Base-by-base conservation (phyloP, 1,140 invertebrate species). In the Homalodisca vitripennis region DNA sequence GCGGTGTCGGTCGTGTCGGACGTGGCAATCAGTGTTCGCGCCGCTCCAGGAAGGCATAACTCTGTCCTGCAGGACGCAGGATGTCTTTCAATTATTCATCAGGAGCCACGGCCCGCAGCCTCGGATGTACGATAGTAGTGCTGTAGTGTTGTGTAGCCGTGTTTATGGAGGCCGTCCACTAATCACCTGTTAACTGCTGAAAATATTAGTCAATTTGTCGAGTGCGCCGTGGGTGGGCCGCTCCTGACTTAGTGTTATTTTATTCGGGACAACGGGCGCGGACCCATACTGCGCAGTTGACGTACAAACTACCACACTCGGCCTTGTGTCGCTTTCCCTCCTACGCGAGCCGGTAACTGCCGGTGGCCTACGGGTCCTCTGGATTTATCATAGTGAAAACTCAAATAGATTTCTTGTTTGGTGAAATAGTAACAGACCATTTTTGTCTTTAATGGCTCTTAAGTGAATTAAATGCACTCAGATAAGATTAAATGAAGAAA, bases 181-280 rank as follows among this genome's bases (percentile, higher is more conserved):
- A 51, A 51, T 51, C 48, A 51, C 48, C 48, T 51, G 48, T 30
- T 60, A 60, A 60, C 55, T 29, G 55, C 22, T 27, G 55, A 24
- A 60, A 27, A 29, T 60, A 60, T 60, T 60, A 60, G 55, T 26
- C 26, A 29, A 60, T 60, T 60, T 60, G 55, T 60, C 55, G 22
- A 29, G 12, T n/a, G 2, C 55, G 22, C 55, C 10, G 13, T 60
- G 55, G 55, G 55, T 60, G 55, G 55, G 24, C 55, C 13, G 26
- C 22, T 27, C 6, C 22, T 60, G 55, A 29, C 22, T 53, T 53
- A 53, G 10, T 53, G 48, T 53, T 53, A 53, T 53, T 53, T 53
- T 60, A 60, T 60, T 60, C 55, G 14, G 26, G 27, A 60, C 55
- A 60, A 27, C n/a, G n/a, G n/a, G n/a, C n/a, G 26, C 55, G 55